phyloP scores from a whole-genome alignment of 92 coral and sea anemone species.

The Anthopleura xanthogrammica region DNA sequence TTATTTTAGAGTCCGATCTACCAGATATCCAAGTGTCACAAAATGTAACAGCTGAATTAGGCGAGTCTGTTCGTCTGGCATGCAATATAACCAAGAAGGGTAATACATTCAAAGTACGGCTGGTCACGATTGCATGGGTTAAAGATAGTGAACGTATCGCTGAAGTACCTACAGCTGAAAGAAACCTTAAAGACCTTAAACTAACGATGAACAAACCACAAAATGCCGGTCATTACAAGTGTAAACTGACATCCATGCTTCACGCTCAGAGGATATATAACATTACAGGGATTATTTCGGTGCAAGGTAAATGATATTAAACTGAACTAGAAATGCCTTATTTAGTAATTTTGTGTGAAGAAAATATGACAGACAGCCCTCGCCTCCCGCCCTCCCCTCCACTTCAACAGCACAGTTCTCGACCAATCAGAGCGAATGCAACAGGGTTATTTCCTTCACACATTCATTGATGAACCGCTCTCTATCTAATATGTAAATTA shows the following conservation, averaged over 20 bases:
- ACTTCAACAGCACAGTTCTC: no score
- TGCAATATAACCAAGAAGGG: conserved; percentile 50
- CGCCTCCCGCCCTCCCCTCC: no score
- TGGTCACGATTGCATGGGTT: conserved; percentile 51
- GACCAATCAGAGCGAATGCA: no score
- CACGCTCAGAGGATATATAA: conserved; percentile 23
- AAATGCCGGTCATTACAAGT: conserved; percentile 49
- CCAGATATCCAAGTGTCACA: conserved; percentile 40
- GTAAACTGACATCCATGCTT: conserved; percentile 35
- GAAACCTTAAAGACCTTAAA: conserved; percentile 22
- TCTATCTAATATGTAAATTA: neutral
- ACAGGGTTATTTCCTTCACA: no score
- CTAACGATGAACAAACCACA: conserved; percentile 17
- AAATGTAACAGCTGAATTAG: conserved; percentile 9
- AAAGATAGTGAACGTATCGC: conserved; percentile 30
- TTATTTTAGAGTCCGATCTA: conserved; percentile 38
- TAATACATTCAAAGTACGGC: neutral
- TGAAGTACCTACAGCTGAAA: conserved; percentile 31
- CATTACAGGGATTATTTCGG: conserved; percentile 27
- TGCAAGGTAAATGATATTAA: conserved; percentile 38
- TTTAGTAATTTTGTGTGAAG: no score
- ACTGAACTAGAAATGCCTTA: no score
- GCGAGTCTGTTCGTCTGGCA: conserved; percentile 16
- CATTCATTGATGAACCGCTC: neutral
- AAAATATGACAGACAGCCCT: no score